Base-by-base conservation (phyloP, 2,113 vertebrate species). In the Petaurus breviceps region DNA sequence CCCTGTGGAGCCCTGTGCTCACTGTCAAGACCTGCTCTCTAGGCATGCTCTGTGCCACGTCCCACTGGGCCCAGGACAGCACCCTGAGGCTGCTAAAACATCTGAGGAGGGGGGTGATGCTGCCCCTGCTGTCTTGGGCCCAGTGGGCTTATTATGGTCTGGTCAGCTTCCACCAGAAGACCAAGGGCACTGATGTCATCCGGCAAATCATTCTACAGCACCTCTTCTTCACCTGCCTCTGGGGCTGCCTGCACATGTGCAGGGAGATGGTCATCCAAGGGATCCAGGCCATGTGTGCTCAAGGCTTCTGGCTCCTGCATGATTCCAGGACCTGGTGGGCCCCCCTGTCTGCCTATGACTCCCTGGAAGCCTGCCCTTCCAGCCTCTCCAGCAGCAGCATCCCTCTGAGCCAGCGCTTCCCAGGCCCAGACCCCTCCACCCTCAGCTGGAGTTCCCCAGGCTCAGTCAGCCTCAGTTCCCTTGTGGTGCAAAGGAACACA, bases 381-480 rank as follows among this genome's bases (percentile, higher is more conserved):
- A 11, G 25, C 95, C 95, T 97, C 37, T 90, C 95, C 47, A 53
- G n/a, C 46, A 52, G 84, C 37, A 46, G 11, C 9, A 10, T 68
- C 23, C 93, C 68, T 23, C 91, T 97, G 25, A 95, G 96, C 37
- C 28, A 43, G 31, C 22, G 31, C 57, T 97, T 97, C 95, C 90
- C 91, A 11, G 90, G 96, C 5, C 93, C 95, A 57, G 54, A 94
- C 51, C 84, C 52, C 0, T 49, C 94, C 47, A n/a, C 90, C 90
- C 28, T 51, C 50, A 93, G 89, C 7, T 5, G 90, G 95, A 89
- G 68, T 94, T 52, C 8, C 0, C 37, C 77, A 12, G 51, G 90
- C 55, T 95, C 93, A 51, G 61, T 43, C 37, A 84, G n/a, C 37
- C 92, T 94, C 16, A 23, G n/a, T 26, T 89, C 68, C 52, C 90